Conservation (phyloP, 1,140 invertebrate genomes). For the Meteorus sp. region DNA sequence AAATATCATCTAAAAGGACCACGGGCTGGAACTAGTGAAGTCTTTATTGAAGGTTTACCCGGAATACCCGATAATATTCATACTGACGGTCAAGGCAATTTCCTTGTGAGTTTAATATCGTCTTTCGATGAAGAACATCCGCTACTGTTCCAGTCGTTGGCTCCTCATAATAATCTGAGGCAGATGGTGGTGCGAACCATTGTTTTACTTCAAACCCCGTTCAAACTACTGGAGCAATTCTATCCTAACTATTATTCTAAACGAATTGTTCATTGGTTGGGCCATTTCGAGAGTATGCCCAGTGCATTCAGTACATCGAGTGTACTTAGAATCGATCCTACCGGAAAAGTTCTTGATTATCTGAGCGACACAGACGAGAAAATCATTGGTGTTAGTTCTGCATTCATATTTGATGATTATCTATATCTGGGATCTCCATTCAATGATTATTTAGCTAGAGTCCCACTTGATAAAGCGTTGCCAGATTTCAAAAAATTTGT, state of each 20-base stretch:
- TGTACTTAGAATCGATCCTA: conserved; percentile 66
- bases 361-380: conserved; percentile 61
- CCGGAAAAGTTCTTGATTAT: conserved; percentile 68
- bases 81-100: conserved; percentile 66
- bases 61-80: conserved; percentile 82
- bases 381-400: conserved; percentile 62
- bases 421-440: conserved; percentile 73
- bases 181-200: conserved; percentile 64
- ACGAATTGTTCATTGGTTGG: conserved; percentile 60
- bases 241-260: conserved; percentile 65
- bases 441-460: conserved; percentile 67
- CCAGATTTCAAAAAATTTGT: conserved; percentile 39
- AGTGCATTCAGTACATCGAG: conserved; percentile 49
- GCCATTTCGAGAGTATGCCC: conserved; percentile 48
- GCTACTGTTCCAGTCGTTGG: conserved; percentile 54
- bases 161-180: conserved; percentile 62
- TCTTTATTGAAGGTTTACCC: conserved; percentile 78
- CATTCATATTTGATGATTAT: conserved; percentile 61
- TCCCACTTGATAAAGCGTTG: conserved; percentile 61
- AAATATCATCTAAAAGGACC: conserved; percentile 76
- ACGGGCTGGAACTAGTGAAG: conserved; percentile 72
- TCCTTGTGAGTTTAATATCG: conserved; percentile 66
- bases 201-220: conserved; percentile 61
- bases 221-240: conserved; percentile 61
- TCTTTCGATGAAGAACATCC: conserved; percentile 61